Conservation (phyloP, 2,888 invertebrate species). For the Andricus curvator region DNA sequence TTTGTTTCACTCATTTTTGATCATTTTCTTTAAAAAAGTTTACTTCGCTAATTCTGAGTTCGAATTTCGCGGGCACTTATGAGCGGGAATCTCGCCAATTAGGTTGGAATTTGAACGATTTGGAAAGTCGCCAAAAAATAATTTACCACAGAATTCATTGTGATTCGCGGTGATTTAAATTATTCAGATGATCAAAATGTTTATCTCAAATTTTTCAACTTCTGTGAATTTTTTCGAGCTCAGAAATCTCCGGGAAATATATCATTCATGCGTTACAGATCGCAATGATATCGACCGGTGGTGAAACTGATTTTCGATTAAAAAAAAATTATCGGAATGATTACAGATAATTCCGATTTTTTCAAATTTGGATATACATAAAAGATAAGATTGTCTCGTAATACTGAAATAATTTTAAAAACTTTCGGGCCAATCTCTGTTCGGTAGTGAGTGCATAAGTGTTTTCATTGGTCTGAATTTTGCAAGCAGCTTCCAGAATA, state of each 20-base stretch:
- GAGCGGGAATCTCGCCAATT: no score
- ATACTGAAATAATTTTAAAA: not conserved
- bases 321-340: not conserved
- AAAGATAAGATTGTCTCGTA: not conserved
- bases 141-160: not conserved
- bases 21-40: no score
- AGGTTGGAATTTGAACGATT: not conserved
- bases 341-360: not conserved
- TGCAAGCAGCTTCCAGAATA: not conserved
- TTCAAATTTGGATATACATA: not conserved
- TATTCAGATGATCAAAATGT: not conserved
- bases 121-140: constrained; percentile 1
- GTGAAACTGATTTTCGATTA: not conserved
- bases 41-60: no score
- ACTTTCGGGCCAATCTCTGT: not conserved
- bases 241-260: not conserved
- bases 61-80: no score
- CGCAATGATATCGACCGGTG: not conserved
- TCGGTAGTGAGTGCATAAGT: not conserved
- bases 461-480: not conserved
- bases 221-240: not conserved
- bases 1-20: no score
- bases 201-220: not conserved
- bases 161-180: not conserved
- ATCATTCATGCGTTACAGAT: not conserved